Evolutionary conservation across 1,140 invertebrate species (phyloP).

Genomic region (Trachymyrmex septentrionalis): DNA sequence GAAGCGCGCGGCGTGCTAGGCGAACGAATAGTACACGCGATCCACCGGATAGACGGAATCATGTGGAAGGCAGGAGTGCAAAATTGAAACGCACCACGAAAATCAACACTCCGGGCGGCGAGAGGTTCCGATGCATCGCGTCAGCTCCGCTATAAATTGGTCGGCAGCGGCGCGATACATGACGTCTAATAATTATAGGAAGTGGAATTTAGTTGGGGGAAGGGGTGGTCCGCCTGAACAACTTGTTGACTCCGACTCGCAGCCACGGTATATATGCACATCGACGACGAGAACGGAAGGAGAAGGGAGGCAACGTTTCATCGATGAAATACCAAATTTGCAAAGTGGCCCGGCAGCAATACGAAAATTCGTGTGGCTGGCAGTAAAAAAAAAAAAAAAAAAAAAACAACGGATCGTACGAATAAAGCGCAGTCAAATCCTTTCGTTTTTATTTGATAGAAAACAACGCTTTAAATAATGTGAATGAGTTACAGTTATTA

Average conservation of each 20-base stretch:
- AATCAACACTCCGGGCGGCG: slow-evolving; percentile 68
- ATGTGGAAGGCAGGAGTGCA: slow-evolving; percentile 68
- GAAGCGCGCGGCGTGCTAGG: slow-evolving; percentile 61
- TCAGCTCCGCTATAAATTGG: slow-evolving; percentile 74
- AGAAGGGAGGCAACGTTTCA: neutral
- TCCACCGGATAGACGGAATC: slow-evolving; percentile 64
- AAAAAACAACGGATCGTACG: neutral
- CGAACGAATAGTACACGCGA: slow-evolving; percentile 70
- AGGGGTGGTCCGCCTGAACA: slow-evolving; percentile 77
- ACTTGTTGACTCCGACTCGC: slow-evolving; percentile 78
- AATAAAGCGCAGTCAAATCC: slow-evolving; percentile 19
- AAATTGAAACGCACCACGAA: slow-evolving; percentile 73
- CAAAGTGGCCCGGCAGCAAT: slow-evolving; percentile 38
- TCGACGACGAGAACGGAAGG: slow-evolving; percentile 27
- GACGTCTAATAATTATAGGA: slow-evolving; percentile 81
- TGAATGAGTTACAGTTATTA: neutral
- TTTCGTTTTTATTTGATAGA: slow-evolving; percentile 40
- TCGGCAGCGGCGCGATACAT: slow-evolving; percentile 73
- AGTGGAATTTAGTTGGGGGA: slow-evolving; percentile 79
- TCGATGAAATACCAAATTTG: slow-evolving; percentile 49
- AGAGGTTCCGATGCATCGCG: slow-evolving; percentile 70
- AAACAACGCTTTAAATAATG: slow-evolving; percentile 7
- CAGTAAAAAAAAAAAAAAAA: neutral
- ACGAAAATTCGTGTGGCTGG: slow-evolving; percentile 23
- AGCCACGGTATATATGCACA: slow-evolving; percentile 67